A percentile compares a stretch with the other conserved stretches of the same genome.
These are phyloP conservation scores for Limnephilus rhombicus DNA, from an alignment of 2,888 invertebrate species.

Conservation along the genomic window DNA sequence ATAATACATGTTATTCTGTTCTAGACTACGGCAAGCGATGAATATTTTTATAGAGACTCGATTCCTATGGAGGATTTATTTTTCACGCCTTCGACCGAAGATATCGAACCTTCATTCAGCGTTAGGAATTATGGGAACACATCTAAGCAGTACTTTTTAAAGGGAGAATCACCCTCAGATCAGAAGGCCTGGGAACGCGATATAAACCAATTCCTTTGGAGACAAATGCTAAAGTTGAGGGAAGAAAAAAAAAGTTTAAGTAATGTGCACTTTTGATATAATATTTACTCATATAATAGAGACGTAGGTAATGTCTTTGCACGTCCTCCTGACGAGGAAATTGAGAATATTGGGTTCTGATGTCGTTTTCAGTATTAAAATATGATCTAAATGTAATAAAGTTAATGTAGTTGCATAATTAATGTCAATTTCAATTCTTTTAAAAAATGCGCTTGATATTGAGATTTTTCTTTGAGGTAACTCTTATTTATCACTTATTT, in stretches of 20 bases:
- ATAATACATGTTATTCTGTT: background rate
- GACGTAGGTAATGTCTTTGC: background rate
- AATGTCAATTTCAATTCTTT: no score
- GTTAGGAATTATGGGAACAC: background rate
- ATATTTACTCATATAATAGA: background rate
- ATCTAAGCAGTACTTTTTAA: background rate
- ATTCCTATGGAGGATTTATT: conserved; percentile 12
- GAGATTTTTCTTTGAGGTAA: no score
- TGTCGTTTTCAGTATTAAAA: no score
- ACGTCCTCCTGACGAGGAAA: background rate
- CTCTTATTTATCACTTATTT: no score
- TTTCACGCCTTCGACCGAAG: background rate
- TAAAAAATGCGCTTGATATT: no score
- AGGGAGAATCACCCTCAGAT: background rate
- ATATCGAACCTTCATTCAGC: background rate
- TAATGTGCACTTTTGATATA: background rate
- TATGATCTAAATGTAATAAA: no score
- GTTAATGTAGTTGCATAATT: no score
- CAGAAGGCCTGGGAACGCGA: background rate
- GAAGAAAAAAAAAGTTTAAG: background rate
- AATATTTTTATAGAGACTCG: background rate
- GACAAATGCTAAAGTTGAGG: background rate
- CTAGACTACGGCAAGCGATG: background rate
- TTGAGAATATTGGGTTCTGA: background rate
- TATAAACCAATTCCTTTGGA: conserved; percentile 1